Conservation (phyloP, 2,888 invertebrate species). For the Eupithecia subfuscata region DNA sequence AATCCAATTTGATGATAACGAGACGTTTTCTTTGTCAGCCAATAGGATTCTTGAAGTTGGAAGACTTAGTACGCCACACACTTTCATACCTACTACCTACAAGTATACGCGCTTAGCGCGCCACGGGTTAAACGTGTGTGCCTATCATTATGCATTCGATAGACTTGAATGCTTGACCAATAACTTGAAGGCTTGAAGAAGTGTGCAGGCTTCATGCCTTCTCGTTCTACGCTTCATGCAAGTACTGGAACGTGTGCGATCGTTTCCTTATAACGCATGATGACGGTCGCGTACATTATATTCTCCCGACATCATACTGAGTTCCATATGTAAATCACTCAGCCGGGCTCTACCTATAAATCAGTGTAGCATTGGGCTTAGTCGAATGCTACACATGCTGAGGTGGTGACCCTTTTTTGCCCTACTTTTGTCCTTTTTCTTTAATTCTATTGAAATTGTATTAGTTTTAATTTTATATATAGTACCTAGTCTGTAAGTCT, state of each 20-base stretch:
- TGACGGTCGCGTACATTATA: background rate
- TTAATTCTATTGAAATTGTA: too few species aligned
- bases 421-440: too few species aligned
- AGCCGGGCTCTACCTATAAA: too few species aligned
- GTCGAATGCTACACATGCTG: too few species aligned
- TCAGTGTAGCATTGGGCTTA: too few species aligned
- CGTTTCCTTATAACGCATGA: background rate
- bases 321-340: background rate
- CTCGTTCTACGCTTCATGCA: background rate
- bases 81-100: background rate
- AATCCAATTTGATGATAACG: background rate
- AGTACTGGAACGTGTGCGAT: background rate
- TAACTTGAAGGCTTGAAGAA: background rate
- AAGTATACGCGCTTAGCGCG: background rate
- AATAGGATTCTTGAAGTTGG: slow-evolving; percentile 18
- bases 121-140: background rate
- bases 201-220: background rate
- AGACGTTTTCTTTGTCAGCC: slow-evolving; percentile 2
- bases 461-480: too few species aligned
- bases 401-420: too few species aligned
- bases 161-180: too few species aligned
- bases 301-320: background rate
- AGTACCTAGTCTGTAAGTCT: too few species aligned
- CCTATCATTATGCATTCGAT: background rate
- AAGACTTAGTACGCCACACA: background rate